phyloP scores from a whole-genome alignment of 2,888 invertebrate genomes.

The Agrochola macilenta region DNA sequence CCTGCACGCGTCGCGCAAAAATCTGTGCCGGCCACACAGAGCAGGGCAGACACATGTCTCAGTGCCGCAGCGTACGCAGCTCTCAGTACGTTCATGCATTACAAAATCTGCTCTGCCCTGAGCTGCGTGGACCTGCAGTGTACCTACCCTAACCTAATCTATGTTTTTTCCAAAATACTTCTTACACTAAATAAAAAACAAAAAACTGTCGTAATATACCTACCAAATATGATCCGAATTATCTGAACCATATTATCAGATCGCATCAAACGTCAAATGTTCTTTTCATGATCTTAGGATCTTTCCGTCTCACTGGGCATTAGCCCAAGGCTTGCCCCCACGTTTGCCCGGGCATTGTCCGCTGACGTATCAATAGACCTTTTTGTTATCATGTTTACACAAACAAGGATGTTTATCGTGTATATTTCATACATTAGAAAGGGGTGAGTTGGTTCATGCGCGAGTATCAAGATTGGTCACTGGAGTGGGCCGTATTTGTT shows the following conservation, averaged over 20 bases:
- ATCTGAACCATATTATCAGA: conserved; percentile 55
- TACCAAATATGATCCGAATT: conserved; percentile 36
- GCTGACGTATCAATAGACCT: conserved; percentile 69
- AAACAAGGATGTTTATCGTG: conserved; percentile 66
- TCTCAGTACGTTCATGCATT: too few species aligned
- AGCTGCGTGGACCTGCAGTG: too few species aligned
- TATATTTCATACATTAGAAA: conserved; percentile 58
- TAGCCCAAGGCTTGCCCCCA: conserved; percentile 52
- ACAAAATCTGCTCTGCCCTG: too few species aligned
- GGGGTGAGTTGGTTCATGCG: conserved; percentile 47
- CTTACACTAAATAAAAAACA: conserved; percentile 32
- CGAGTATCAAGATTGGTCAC: conserved; percentile 51
- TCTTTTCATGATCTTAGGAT: conserved; percentile 65
- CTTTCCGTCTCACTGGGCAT: conserved; percentile 59
- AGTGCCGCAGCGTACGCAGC: too few species aligned
- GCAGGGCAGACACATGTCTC: too few species aligned
- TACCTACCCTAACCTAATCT: too few species aligned
- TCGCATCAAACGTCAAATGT: conserved; percentile 60
- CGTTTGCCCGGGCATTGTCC: conserved; percentile 53
- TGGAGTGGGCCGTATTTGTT: conserved; percentile 32
- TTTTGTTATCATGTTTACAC: conserved; percentile 70
- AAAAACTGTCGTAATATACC: background rate
- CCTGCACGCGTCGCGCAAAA: too few species aligned
- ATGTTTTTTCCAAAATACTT: background rate
- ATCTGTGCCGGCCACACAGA: too few species aligned